Percentiles rank a stretch among this genome's conserved stretches.
Conservation (phyloP, 2,888 invertebrate genomes). For the Sepioteuthis lessoniana region DNA sequence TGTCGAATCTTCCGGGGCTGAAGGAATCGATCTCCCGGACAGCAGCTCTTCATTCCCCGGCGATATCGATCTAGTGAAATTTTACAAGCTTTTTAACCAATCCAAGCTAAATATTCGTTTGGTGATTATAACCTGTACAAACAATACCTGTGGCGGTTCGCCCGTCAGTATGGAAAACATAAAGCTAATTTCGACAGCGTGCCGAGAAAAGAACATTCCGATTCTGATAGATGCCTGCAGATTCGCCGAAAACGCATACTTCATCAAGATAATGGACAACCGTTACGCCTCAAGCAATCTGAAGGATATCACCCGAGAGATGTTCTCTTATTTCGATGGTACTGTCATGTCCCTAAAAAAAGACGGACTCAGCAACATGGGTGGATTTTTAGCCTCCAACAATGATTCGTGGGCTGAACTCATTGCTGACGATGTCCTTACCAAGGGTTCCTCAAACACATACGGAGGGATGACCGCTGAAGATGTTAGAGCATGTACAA, state of each 20-base stretch:
- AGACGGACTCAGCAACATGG: slow-evolving; percentile 52
- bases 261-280: slow-evolving; percentile 50
- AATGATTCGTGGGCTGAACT: background rate
- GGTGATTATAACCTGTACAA: slow-evolving; percentile 50
- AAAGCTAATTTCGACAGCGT: slow-evolving; percentile 34
- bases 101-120: background rate
- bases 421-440: background rate
- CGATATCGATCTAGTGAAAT: slow-evolving; percentile 49
- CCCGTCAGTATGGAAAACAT: slow-evolving; percentile 54
- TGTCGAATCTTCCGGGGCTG: background rate
- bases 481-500: slow-evolving; percentile 51
- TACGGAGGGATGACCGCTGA: slow-evolving; percentile 52
- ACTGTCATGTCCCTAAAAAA: slow-evolving; percentile 51
- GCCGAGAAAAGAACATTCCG: slow-evolving; percentile 48
- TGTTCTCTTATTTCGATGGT: slow-evolving; percentile 52
- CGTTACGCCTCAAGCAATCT: slow-evolving; percentile 45
- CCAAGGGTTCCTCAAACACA: slow-evolving; percentile 49
- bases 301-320: slow-evolving; percentile 50
- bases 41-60: slow-evolving; percentile 46
- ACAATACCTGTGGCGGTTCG: slow-evolving; percentile 48
- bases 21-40: slow-evolving; percentile 40
- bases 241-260: slow-evolving; percentile 53
- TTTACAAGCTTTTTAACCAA: slow-evolving; percentile 39
- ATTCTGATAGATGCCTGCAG: slow-evolving; percentile 51
- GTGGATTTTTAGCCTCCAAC: slow-evolving; percentile 50